Percentiles rank a stretch among this genome's conserved stretches.
phyloP scores from a whole-genome alignment of 2,888 invertebrate genomes.

The Abrostola tripartita region DNA sequence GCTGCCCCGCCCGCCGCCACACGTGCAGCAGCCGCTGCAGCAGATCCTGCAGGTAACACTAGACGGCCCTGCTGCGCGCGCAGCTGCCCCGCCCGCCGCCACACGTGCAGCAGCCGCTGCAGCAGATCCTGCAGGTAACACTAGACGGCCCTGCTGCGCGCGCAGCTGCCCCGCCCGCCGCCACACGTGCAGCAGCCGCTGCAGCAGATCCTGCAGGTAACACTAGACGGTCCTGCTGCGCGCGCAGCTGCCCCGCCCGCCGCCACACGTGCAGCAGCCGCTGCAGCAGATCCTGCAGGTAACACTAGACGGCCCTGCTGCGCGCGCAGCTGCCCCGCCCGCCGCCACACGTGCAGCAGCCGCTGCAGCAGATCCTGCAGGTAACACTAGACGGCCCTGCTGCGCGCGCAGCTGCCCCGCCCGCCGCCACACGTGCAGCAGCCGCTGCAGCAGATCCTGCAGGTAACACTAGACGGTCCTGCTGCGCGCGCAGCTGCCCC shows the following conservation, averaged over 20 bases:
- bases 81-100: constrained; percentile 66
- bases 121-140: constrained; percentile 74
- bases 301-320: constrained; percentile 68
- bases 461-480: constrained; percentile 70
- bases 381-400: constrained; percentile 69
- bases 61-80: constrained; percentile 74
- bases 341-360: constrained; percentile 63
- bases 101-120: constrained; percentile 64
- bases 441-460: constrained; percentile 74
- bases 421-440: constrained; percentile 63
- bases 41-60: constrained; percentile 73
- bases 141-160: constrained; percentile 73
- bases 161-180: constrained; percentile 64
- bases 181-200: constrained; percentile 67
- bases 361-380: constrained; percentile 75
- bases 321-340: constrained; percentile 66
- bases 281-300: constrained; percentile 76
- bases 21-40: constrained; percentile 66
- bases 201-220: constrained; percentile 75
- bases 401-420: constrained; percentile 68
- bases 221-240: constrained; percentile 68
- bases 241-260: constrained; percentile 62
- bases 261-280: constrained; percentile 65
- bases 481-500: constrained; percentile 68
- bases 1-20: constrained; percentile 64